A percentile compares a stretch with the other conserved stretches of the same genome.
phyloP scores from a whole-genome alignment of 1,140 invertebrate species.

The Drosophila tsacasi region DNA sequence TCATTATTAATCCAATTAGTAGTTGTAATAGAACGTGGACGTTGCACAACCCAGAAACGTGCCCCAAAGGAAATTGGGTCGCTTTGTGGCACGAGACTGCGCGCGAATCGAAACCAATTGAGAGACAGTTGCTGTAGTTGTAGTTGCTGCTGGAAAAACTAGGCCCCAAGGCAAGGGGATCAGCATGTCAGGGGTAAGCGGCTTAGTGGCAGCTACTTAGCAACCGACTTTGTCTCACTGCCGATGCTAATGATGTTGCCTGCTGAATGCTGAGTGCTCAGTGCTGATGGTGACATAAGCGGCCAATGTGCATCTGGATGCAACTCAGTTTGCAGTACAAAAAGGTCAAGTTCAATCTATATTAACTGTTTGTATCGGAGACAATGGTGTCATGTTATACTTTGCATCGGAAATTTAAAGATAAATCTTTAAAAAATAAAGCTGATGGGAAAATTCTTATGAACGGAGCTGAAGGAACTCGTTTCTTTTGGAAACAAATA shows the following conservation, averaged over 20 bases:
- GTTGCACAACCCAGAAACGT: constrained; percentile 60
- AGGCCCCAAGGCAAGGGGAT: constrained; percentile 27
- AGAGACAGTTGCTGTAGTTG: background rate
- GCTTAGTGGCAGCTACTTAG: constrained; percentile 34
- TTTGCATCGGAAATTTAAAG: background rate
- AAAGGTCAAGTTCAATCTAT: constrained; percentile 44
- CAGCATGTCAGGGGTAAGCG: constrained; percentile 49
- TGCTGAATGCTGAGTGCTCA: constrained; percentile 1
- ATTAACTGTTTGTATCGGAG: constrained; percentile 1
- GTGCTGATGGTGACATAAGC: constrained; percentile 39
- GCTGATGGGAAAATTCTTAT: too few relatives aligned
- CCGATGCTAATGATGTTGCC: constrained; percentile 39
- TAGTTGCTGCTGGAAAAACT: constrained; percentile 1
- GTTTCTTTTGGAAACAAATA: too few relatives aligned
- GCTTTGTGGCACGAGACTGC: constrained; percentile 49
- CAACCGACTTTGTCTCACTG: constrained; percentile 20
- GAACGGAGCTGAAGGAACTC: background rate
- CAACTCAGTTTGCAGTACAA: constrained; percentile 10
- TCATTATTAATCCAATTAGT: constrained; percentile 79
- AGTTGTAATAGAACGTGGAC: constrained; percentile 61
- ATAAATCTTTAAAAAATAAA: background rate
- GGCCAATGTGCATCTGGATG: constrained; percentile 23
- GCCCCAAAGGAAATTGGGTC: constrained; percentile 53
- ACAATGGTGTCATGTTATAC: constrained; percentile 1
- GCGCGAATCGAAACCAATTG: constrained; percentile 48